Percentiles rank a stretch among this genome's conserved stretches.
These are phyloP conservation scores for Lithophane leautieri DNA, from an alignment of 2,888 invertebrate genomes.

Conservation along the genomic window DNA sequence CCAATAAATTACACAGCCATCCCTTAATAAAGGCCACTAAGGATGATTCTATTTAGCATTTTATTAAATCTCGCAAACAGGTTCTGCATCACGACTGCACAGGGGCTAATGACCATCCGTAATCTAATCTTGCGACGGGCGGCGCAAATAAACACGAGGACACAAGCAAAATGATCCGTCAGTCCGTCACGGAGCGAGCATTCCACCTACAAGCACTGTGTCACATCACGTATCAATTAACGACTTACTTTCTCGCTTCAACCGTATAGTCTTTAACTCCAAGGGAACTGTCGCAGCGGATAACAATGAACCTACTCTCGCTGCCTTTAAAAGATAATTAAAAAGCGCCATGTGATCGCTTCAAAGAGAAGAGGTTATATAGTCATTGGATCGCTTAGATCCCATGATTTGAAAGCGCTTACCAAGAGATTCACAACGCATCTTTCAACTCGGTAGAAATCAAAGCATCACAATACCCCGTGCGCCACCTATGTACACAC, in stretches of 20 bases:
- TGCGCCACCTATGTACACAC: background rate
- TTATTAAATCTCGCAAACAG: slow-evolving; percentile 76
- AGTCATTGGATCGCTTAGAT: too few relatives aligned
- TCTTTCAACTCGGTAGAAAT: slow-evolving; percentile 41
- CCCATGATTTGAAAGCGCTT: slow-evolving; percentile 32
- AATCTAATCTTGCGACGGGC: slow-evolving; percentile 83
- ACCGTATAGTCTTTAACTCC: slow-evolving; percentile 46
- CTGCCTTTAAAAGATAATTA: background rate
- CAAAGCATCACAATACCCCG: slow-evolving; percentile 22
- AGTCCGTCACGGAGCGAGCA: slow-evolving; percentile 57
- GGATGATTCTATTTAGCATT: slow-evolving; percentile 68
- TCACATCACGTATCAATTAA: slow-evolving; percentile 61
- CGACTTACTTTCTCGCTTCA: slow-evolving; percentile 54
- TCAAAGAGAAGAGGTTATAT: too few relatives aligned
- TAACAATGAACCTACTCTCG: slow-evolving; percentile 37
- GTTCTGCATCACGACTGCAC: slow-evolving; percentile 77
- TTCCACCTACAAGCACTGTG: slow-evolving; percentile 59
- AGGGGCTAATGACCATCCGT: slow-evolving; percentile 85
- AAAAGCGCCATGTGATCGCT: slow-evolving; percentile 17
- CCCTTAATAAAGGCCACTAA: slow-evolving; percentile 55
- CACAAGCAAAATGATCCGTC: slow-evolving; percentile 70
- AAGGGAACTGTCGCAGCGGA: slow-evolving; percentile 16
- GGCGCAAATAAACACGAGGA: slow-evolving; percentile 72
- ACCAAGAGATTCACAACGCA: slow-evolving; percentile 18
- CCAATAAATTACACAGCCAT: slow-evolving; percentile 18